Evolutionary conservation across 2,797 vertebrate species (phyloP).

Genomic region (Pantherophis vulpinus): DNA sequence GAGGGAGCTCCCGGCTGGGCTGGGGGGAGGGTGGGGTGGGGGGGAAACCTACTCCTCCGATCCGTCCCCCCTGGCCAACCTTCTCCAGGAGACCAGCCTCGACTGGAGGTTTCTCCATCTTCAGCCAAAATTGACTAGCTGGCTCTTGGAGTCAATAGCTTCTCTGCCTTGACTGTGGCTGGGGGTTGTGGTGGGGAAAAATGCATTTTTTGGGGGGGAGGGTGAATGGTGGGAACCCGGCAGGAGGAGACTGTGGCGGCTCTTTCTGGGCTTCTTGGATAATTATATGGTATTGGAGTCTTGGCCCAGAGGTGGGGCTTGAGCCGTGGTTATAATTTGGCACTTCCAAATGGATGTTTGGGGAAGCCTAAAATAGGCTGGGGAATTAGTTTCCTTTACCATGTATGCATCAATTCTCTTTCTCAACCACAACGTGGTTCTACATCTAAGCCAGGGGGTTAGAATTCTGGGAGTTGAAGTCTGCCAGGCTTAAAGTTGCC

Average conservation of each 20-base stretch:
- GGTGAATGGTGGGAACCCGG: too few relatives aligned
- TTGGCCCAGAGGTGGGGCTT: background rate
- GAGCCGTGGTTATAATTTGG: background rate
- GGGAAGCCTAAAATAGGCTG: background rate
- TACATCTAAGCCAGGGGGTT: background rate
- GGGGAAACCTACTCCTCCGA: background rate
- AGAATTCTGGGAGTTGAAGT: too few relatives aligned
- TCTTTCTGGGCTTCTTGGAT: background rate
- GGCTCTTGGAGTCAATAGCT: background rate
- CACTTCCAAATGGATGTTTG: background rate
- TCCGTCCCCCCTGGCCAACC: background rate
- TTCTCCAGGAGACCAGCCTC: background rate
- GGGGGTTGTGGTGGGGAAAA: accelerated
- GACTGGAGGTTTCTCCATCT: background rate
- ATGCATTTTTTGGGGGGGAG: background rate
- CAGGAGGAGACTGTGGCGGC: too few relatives aligned
- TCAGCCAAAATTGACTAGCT: background rate
- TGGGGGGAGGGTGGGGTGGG: background rate
- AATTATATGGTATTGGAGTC: background rate
- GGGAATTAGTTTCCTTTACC: background rate
- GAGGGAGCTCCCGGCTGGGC: background rate
- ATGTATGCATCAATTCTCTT: background rate
- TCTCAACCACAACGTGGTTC: background rate
- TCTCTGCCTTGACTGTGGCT: background rate
- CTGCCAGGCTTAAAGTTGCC: too few relatives aligned